Evolutionary conservation across 2,797 vertebrate genomes (phyloP).

Genomic region (Calcarius lapponicus): DNA sequence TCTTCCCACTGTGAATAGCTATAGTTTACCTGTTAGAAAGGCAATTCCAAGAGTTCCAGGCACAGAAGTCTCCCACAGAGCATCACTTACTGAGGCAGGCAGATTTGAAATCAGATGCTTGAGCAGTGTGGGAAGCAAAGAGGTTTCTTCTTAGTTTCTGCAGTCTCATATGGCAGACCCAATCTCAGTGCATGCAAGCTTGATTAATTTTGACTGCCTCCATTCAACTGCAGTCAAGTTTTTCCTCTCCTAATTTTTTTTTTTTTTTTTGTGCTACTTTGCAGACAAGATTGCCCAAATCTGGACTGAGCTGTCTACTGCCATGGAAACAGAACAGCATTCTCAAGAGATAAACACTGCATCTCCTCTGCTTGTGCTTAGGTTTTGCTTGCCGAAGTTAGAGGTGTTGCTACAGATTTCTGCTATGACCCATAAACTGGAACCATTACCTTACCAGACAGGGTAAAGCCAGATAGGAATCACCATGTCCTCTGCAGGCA

Average conservation of each 20-base stretch:
- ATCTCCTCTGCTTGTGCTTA: slow-evolving; percentile 12
- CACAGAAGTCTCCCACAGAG: background rate
- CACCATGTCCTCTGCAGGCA: background rate
- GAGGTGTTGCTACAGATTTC: background rate
- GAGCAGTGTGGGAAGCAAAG: background rate
- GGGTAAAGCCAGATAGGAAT: background rate
- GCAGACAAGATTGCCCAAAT: slow-evolving; percentile 64
- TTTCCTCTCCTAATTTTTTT: slow-evolving; percentile 31
- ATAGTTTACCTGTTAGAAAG: background rate
- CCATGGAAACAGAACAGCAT: slow-evolving; percentile 72
- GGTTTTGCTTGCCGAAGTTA: background rate
- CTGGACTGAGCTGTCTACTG: slow-evolving; percentile 69
- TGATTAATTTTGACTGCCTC: slow-evolving; percentile 55
- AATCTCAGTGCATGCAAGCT: background rate
- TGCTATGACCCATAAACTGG: background rate
- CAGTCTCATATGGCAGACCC: background rate
- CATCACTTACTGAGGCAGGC: background rate
- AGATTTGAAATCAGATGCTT: background rate
- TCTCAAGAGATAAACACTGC: slow-evolving; percentile 58
- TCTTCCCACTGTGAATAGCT: background rate
- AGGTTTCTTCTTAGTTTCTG: background rate
- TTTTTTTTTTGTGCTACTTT: slow-evolving; percentile 49
- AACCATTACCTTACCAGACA: background rate
- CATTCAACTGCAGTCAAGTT: slow-evolving; percentile 48
- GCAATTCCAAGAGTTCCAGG: background rate